Base-by-base conservation (phyloP, 64 coral and sea anemone genomes). In the Trachythela sp. region DNA sequence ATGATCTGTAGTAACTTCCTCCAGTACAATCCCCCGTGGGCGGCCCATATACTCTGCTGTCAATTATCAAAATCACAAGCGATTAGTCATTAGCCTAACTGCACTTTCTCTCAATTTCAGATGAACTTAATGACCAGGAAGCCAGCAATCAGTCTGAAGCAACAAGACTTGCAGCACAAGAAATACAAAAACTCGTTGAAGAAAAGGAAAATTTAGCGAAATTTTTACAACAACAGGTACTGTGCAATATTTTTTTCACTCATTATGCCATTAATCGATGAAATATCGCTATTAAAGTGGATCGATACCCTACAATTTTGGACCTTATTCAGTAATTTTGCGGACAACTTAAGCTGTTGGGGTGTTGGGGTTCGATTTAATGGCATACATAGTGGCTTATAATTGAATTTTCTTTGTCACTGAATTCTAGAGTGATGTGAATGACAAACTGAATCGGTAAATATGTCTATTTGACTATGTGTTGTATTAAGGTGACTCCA, bases 61-160 rank as follows among this genome's bases (percentile, higher is more conserved):
- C 18, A 31, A 4, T 45, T 45, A n/a, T n/a, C n/a, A n/a, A n/a
- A n/a, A n/a, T n/a, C n/a, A n/a, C n/a, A n/a, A n/a, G n/a, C n/a
- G n/a, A n/a, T n/a, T n/a, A n/a, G n/a, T n/a, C n/a, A n/a, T n/a
- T n/a, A n/a, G n/a, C n/a, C n/a, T n/a, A n/a, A n/a, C n/a, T 11
- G 31, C 6, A 48, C 29, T 37, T 14, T 35, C 50, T 77, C 43
- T 38, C 36, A 3, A 39, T 45, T n/a, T 45, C 38, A 99, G 96
- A 70, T 93, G 83, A 92, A 36, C 71, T 92, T 15, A 75, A 85
- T 50, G 96, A 99, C 49, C 83, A 86, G 1, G 93, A 99, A 87
- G 93, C 89, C 13, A 77, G 14, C 36, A 76, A 94, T 0, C 91
- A 93, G 30, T 59, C 86, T 13, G 93, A 94, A 54, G 87, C 93